Evolutionary conservation across 2,113 vertebrate species (phyloP).

Genomic region (Psephotus haematonotus): DNA sequence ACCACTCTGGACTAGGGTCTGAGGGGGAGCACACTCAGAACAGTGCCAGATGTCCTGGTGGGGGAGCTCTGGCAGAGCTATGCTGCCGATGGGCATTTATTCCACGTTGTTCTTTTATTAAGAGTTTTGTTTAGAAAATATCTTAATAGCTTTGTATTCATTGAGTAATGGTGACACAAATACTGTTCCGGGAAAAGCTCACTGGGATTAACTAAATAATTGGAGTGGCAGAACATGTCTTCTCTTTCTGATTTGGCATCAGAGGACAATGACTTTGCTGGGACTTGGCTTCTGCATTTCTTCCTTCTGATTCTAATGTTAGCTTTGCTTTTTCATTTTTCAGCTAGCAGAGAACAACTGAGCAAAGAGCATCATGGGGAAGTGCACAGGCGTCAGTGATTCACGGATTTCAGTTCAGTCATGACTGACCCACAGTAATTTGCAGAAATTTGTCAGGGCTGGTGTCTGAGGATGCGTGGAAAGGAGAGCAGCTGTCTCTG

Average conservation of each 20-base stretch:
- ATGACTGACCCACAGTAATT: neutral
- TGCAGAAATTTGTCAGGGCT: neutral
- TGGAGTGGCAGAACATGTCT: neutral
- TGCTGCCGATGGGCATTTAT: neutral
- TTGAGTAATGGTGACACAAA: neutral
- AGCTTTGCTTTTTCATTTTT: neutral
- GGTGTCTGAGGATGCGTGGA: neutral
- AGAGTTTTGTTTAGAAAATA: slow-evolving; percentile 41
- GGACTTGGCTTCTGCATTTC: neutral
- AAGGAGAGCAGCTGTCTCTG: neutral
- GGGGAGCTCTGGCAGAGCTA: slow-evolving; percentile 11
- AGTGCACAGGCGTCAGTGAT: neutral
- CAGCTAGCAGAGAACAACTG: neutral
- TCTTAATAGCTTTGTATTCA: slow-evolving; percentile 22
- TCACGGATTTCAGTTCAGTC: neutral
- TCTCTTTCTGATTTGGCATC: neutral
- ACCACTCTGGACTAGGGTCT: fast-evolving
- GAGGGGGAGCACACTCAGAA: too few species aligned
- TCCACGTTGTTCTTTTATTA: neutral
- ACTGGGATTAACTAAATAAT: slow-evolving; percentile 34
- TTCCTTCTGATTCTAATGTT: neutral
- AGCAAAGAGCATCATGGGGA: neutral
- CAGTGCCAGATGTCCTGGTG: neutral
- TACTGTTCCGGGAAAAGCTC: slow-evolving; percentile 30
- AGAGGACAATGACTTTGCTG: neutral